A percentile compares a stretch with the other conserved stretches of the same genome.
Conservation (phyloP, 2,113 vertebrate species). For the Caracal caracal region DNA sequence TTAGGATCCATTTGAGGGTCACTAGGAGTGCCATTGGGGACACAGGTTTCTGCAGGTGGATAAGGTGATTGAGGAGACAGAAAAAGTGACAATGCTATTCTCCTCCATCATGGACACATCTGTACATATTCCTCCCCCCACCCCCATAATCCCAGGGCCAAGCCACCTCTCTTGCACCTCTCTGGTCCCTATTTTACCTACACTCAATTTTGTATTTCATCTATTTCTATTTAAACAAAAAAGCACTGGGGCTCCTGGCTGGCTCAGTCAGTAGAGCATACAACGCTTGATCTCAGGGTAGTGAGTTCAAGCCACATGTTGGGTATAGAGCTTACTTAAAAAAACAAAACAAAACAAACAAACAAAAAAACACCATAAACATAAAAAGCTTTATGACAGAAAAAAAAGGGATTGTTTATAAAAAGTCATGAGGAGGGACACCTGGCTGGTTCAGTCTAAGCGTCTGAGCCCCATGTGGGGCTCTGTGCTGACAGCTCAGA, state of each 20-base stretch:
- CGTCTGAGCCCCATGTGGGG: too few species aligned
- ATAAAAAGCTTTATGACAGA: neutral
- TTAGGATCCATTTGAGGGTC: neutral
- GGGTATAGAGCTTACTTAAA: neutral
- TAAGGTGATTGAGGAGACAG: neutral
- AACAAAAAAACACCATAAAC: neutral
- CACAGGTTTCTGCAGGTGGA: neutral
- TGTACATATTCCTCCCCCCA: neutral
- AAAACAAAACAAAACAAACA: neutral
- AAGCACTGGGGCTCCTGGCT: neutral
- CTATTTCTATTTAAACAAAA: constrained; percentile 15
- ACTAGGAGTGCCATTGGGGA: neutral
- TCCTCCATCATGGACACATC: neutral
- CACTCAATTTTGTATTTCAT: neutral
- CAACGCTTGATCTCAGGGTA: neutral
- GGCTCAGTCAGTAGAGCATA: neutral
- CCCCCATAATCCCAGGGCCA: neutral
- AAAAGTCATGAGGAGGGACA: neutral
- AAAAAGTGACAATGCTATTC: neutral
- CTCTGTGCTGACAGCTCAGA: too few species aligned
- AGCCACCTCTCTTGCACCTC: neutral
- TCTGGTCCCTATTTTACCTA: neutral
- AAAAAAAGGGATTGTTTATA: neutral
- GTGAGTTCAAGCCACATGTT: neutral
- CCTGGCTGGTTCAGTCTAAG: too few species aligned